phyloP scores from a whole-genome alignment of 1,140 invertebrate species.

The Drosophila rufa region DNA sequence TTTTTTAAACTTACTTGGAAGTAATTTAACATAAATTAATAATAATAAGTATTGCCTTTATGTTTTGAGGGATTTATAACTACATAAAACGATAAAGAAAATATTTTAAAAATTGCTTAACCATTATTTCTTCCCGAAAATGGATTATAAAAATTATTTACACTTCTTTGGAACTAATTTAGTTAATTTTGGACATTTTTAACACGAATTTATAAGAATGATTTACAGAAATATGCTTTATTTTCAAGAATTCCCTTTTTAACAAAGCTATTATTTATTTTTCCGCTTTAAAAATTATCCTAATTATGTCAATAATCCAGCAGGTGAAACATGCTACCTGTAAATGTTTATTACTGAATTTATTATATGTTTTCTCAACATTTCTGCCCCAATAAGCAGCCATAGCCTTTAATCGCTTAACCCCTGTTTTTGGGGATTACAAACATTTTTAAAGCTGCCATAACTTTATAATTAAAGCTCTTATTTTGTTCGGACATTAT shows the following conservation, averaged over 20 bases:
- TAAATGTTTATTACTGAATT: not conserved
- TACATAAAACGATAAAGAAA: too few relatives aligned
- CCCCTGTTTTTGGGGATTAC: not conserved
- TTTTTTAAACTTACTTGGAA: not conserved
- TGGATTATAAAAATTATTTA: too few relatives aligned
- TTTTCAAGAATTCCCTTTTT: not conserved
- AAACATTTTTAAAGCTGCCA: not conserved
- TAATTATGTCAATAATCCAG: slow-evolving; percentile 2
- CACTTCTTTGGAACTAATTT: too few relatives aligned
- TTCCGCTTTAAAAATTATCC: not conserved
- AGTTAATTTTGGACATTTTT: too few relatives aligned
- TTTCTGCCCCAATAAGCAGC: not conserved
- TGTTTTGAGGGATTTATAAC: too few relatives aligned
- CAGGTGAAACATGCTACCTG: slow-evolving; percentile 13
- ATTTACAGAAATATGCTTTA: too few relatives aligned
- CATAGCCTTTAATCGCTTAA: slow-evolving; percentile 8
- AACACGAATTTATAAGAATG: too few relatives aligned
- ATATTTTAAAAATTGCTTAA: too few relatives aligned
- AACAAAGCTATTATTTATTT: not conserved
- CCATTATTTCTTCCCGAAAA: too few relatives aligned
- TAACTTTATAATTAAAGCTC: slow-evolving; percentile 29
- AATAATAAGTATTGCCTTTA: too few relatives aligned
- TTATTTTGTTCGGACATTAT: slow-evolving; percentile 15
- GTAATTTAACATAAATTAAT: not conserved
- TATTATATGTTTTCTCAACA: not conserved